Base-by-base conservation (phyloP, 2,888 invertebrate species). In the Limnephilus auricula region DNA sequence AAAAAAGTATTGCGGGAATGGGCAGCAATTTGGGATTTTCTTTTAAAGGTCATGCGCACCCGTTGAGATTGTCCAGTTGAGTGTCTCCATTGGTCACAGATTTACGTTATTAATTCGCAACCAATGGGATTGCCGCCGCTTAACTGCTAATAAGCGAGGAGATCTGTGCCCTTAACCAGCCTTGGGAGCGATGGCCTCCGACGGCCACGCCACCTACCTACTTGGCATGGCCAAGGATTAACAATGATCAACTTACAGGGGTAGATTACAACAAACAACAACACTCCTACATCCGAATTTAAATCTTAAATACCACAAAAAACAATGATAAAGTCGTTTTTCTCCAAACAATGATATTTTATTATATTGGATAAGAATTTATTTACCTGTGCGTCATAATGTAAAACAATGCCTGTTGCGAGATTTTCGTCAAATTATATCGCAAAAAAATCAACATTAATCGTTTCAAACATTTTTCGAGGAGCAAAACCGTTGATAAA, bases 71-170 rank as follows among this genome's bases (percentile, higher is more conserved):
- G 40, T 85, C n/a, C 84, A 40, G 84, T n/a, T n/a, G n/a, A n/a
- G n/a, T 50, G 45, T 65, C 86, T 50, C 50, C 50, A 86, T 86
- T 86, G 86, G 86, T 32, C 86, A 30, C 50, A n/a, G 65, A 50
- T 65, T 86, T 50, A 86, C 65, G 84, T 45, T 85, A 65, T 65
- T 65, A 86, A 86, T 86, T 86, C 86, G 86, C 86, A 50, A 65
- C 65, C 86, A 86, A 86, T 65, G 50, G 32, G 86, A 86, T 30
- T 50, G 86, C 86, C 25, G 25, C 45, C 86, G 50, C 86, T 65
- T 86, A 32, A 86, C 30, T 86, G 65, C 86, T n/a, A 86, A 86
- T 65, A 65, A 65, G 50, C 31, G 31, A 50, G 30, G n/a, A 86
- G 84, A 86, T 30, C 25, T 65, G 50, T 86, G 86, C 86, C 86